Conservation (phyloP, 2,113 vertebrate genomes). For the Coptodon rendalli region DNA sequence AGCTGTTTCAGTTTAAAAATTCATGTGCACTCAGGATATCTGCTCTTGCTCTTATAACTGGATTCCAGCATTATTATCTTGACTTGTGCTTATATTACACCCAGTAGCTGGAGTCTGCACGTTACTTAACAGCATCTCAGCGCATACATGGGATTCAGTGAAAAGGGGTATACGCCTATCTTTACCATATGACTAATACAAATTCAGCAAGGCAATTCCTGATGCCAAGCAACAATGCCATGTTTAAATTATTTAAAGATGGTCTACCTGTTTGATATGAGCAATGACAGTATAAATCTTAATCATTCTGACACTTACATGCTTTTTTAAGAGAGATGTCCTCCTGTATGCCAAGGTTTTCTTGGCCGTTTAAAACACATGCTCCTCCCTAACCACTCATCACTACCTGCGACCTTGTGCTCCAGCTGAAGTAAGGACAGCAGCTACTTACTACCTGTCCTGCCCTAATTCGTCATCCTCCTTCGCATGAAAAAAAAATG, state of each 20-base stretch:
- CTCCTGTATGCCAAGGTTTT: background rate
- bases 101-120: background rate
- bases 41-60: background rate
- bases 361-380: background rate
- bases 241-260: background rate
- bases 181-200: background rate
- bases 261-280: background rate
- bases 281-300: background rate
- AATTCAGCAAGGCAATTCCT: background rate
- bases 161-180: background rate
- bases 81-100: background rate
- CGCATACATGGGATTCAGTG: background rate
- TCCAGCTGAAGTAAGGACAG: background rate
- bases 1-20: background rate
- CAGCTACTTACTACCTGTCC: background rate
- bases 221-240: background rate
- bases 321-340: background rate
- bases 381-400: background rate
- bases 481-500: background rate
- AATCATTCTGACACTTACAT: background rate
- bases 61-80: background rate
- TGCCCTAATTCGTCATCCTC: background rate
- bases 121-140: background rate
- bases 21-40: background rate
- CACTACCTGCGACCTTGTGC: background rate